A percentile compares a stretch with the other conserved stretches of the same genome.
These are phyloP conservation scores for Enoplosus armatus DNA, from an alignment of 2,797 vertebrate species.

Conservation along the genomic window DNA sequence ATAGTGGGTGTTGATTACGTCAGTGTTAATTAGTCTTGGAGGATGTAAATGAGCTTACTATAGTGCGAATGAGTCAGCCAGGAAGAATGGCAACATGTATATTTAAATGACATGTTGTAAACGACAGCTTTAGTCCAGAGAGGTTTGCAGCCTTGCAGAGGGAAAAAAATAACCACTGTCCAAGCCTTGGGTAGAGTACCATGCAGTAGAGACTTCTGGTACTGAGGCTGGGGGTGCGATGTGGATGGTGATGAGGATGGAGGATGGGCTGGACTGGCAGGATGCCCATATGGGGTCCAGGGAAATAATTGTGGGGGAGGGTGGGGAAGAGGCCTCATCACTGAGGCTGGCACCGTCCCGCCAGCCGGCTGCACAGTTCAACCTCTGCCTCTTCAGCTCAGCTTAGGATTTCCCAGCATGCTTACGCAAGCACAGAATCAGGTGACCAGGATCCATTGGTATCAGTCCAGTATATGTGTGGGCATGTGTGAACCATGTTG, in stretches of 20 bases:
- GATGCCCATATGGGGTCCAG: conserved; percentile 76
- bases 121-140: conserved; percentile 30
- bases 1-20: background rate
- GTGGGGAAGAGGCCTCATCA: conserved; percentile 58
- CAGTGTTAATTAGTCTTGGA: conserved; percentile 7
- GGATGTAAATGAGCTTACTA: conserved; percentile 4
- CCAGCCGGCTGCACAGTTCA: conserved; percentile 60
- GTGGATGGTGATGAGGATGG: conserved; percentile 65
- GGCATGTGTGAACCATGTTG: background rate
- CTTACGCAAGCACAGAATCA: conserved; percentile 48
- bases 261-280: conserved; percentile 76
- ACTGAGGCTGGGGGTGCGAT: conserved; percentile 41
- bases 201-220: conserved; percentile 60
- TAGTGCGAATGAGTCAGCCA: conserved; percentile 3
- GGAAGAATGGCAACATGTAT: conserved; percentile 9
- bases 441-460: conserved; percentile 38
- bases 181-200: conserved; percentile 26
- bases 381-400: conserved; percentile 49
- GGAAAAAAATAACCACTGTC: conserved; percentile 15
- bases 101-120: conserved; percentile 34
- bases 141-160: conserved; percentile 38
- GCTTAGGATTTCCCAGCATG: conserved; percentile 63
- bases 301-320: conserved; percentile 75
- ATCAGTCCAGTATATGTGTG: conserved; percentile 10
- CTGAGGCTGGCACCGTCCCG: conserved; percentile 59